These are phyloP conservation scores for Tupiocoris notatus DNA, from an alignment of 2,888 invertebrate species.

Conservation along the genomic window DNA sequence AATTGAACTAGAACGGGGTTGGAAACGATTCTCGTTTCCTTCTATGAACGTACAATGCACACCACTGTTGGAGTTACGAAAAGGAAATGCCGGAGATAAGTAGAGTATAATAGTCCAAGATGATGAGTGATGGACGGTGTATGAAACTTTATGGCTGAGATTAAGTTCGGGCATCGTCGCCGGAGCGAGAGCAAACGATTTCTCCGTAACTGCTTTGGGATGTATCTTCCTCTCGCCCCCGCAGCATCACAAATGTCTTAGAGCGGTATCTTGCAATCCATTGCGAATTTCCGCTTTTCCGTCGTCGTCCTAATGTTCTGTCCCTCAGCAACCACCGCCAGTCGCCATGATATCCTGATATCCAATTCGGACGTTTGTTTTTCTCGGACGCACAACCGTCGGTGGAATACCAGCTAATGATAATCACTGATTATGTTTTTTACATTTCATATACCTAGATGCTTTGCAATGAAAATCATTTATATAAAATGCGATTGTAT, in stretches of 20 bases:
- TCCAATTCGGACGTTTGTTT: background rate
- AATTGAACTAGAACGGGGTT: background rate
- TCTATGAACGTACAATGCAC: background rate
- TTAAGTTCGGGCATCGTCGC: background rate
- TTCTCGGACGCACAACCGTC: background rate
- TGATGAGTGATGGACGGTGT: background rate
- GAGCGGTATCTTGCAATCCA: background rate
- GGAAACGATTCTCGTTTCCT: background rate
- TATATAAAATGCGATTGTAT: too few species aligned
- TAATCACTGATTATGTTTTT: too few species aligned
- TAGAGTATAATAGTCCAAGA: background rate
- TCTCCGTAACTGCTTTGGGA: background rate
- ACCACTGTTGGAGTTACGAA: background rate
- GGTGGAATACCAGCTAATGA: background rate
- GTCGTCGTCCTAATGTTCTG: background rate
- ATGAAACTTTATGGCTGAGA: background rate
- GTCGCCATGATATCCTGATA: background rate
- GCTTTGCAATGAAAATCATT: too few species aligned
- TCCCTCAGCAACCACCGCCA: background rate
- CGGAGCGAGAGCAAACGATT: background rate
- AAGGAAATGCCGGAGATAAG: background rate
- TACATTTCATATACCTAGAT: too few species aligned
- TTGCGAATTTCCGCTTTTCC: background rate
- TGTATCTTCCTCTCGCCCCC: background rate
- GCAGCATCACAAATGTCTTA: background rate